Base-by-base conservation (phyloP, 2,888 invertebrate genomes). In the Epiblema foenella region DNA sequence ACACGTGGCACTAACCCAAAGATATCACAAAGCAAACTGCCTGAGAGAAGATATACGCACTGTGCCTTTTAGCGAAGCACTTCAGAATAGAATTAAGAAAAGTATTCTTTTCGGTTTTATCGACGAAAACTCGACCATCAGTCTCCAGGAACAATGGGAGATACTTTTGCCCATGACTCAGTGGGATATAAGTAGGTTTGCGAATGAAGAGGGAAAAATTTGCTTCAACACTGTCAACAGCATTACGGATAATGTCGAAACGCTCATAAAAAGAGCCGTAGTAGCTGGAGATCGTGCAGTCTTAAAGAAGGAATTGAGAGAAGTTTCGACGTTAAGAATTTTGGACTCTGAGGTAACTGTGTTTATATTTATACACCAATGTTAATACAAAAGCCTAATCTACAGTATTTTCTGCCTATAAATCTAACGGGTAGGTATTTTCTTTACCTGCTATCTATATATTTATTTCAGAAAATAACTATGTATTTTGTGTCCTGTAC, bases 181-280 rank as follows among this genome's bases (percentile, higher is more conserved):
- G 18, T 93, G 91, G 91, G 93, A 93, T 75, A 85, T 81, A 49
- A 88, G 89, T 17, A 89, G 82, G 69, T 88, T 89, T 75, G 79
- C 84, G 0, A 90, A 80, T 17, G 83, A 88, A 17, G 90, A 90
- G 81, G 82, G 77, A n/a, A 87, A 87, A 77, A 83, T 85, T 60
- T 90, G 91, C 73, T 93, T 89, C 57, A 74, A 78, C 10, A 86
- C 75, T 72, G 76, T 76, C 1, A 92, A 93, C 71, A 85, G 81
- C 52, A 78, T 91, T 9, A 90, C 89, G 2, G 88, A 92, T 58
- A 75, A 88, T 74, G 75, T 93, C 74, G 69, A 84, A 0, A 78
- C 80, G 15, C 70, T 92, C 49, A 85, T 92, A 29, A 86, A 85
- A 73, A 85, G 76, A 68, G 80, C 89, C 1, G 88, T 90, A 0